Evolutionary conservation across 2,113 vertebrate genomes (phyloP), one percentile per base, ranked within the genome.

Genomic region (Malurus alboscapulatus): DNA sequence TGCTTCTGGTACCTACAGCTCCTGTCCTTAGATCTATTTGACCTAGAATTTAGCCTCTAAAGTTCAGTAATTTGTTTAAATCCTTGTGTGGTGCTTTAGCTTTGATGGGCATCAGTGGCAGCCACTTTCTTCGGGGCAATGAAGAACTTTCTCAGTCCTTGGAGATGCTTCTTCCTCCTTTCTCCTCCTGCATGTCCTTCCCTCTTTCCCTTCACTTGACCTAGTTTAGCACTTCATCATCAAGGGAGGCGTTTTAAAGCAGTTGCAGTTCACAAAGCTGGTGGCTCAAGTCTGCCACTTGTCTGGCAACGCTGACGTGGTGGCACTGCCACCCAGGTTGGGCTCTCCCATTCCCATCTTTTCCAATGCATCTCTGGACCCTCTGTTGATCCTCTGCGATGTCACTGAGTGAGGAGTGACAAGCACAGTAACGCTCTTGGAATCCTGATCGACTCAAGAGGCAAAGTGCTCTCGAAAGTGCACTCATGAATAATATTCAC

Each of bases 281-380:
- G 25, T 69, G 63, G 29, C 47, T 92, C 29, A 34, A 58, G 1
- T 50, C 51, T 80, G n/a, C 36, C 73, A 30, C 9, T 29, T 18
- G 4, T 40, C 61, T 57, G 71, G 11, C 14, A 44, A 24, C 29
- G 7, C 40, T 30, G 32, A 40, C 0, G 0, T 30, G 27, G 10
- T 22, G 30, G 24, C n/a, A 14, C 48, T 53, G 42, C 34, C 38
- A 58, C 18, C 10, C 76, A 21, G 29, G 26, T 71, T 26, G 0
- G 4, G 2, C 21, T 3, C 0, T 20, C 42, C 74, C 42, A 63
- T 88, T 20, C 36, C 10, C 44, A 26, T 5, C 18, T 71, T 48
- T 71, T 62, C 61, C 11, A 24, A 0, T 14, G 48, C 26, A 36
- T 45, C 9, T 44, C 71, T 36, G 44, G 36, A 61, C 25, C 9